phyloP scores from a whole-genome alignment of 2,797 vertebrate species.

The Nannoperca obscura region DNA sequence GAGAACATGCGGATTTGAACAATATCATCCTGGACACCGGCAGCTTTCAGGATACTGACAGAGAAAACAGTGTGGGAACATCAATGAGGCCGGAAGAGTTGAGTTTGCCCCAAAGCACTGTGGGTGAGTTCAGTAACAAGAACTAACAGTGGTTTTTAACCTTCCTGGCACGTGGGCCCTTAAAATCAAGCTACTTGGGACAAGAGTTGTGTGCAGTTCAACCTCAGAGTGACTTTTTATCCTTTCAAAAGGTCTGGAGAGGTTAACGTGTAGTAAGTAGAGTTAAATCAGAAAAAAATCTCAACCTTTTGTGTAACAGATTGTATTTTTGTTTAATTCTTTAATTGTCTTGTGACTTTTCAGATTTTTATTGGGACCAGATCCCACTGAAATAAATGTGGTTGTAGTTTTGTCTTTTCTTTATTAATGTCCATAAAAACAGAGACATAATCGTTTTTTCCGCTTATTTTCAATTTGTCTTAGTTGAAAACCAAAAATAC shows the following conservation, averaged over 20 bases:
- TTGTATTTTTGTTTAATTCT: no score
- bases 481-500: no score
- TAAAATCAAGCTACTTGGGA: not conserved
- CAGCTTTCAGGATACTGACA: conserved; percentile 51
- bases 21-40: not conserved
- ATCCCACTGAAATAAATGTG: not conserved
- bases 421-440: no score
- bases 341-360: no score
- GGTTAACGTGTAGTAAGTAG: not conserved
- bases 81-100: conserved; percentile 48
- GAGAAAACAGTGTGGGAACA: conserved; percentile 38
- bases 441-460: no score
- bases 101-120: conserved; percentile 61
- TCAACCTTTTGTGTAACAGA: no score
- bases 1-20: conserved; percentile 33
- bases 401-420: not conserved
- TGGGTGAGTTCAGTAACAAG: conserved; percentile 64
- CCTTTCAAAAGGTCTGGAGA: not conserved
- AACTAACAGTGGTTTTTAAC: not conserved
- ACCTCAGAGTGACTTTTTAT: not conserved
- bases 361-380: not conserved
- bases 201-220: not conserved
- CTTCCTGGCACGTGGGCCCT: not conserved
- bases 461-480: no score
- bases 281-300: not conserved